A percentile compares a stretch with the other conserved stretches of the same genome.
These are phyloP conservation scores for Tetrapedia diversipes DNA, from an alignment of 2,888 invertebrate species.

Conservation along the genomic window DNA sequence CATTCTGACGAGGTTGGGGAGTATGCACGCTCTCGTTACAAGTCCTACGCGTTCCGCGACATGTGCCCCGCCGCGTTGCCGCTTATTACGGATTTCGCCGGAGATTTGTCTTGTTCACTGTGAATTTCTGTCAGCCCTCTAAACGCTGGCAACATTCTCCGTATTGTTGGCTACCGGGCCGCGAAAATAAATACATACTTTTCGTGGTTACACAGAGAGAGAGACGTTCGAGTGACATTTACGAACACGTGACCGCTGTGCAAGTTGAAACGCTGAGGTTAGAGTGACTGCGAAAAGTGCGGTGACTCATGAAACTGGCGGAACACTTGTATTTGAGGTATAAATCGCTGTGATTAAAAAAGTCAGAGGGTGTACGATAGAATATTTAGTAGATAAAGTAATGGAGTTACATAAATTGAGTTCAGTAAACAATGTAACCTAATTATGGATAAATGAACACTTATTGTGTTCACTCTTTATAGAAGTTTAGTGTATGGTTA, in stretches of 20 bases:
- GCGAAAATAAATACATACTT: constrained; percentile 27
- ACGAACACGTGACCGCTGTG: background rate
- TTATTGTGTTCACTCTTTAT: too few species aligned
- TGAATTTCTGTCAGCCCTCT: constrained; percentile 40
- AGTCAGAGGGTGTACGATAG: too few species aligned
- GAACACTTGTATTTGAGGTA: too few species aligned
- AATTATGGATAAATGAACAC: too few species aligned
- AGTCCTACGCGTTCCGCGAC: constrained; percentile 56
- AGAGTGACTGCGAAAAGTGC: too few species aligned
- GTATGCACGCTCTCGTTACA: constrained; percentile 59
- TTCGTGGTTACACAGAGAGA: background rate
- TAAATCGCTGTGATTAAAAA: too few species aligned
- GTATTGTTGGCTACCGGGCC: constrained; percentile 22
- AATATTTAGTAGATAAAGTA: too few species aligned
- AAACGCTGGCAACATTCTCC: constrained; percentile 33
- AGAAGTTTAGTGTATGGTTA: too few species aligned
- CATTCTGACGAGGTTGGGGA: constrained; percentile 69
- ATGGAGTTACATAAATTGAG: too few species aligned
- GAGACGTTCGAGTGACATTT: background rate
- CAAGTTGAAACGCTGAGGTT: background rate
- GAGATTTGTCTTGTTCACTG: constrained; percentile 36
- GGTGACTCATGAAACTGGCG: too few species aligned
- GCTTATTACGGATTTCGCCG: constrained; percentile 46
- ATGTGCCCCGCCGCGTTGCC: constrained; percentile 54
- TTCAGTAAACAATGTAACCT: too few species aligned